Conservation (phyloP, 2,113 vertebrate genomes). For the Deroptyus accipitrinus region DNA sequence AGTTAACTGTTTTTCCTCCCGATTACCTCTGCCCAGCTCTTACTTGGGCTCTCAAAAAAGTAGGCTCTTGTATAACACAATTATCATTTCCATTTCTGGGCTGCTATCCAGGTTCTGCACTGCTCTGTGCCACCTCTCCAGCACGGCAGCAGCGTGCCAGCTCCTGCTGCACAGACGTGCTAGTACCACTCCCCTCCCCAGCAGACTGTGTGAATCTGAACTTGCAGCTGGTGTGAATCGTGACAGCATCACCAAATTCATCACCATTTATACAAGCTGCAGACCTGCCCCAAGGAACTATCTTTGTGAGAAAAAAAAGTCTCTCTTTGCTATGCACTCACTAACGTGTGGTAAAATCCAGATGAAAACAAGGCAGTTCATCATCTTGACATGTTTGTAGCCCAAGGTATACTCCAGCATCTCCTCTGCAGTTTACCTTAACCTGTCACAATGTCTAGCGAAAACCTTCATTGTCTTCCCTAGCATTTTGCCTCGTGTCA, state of each 20-base stretch:
- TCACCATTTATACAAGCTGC: background rate
- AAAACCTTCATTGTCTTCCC: background rate
- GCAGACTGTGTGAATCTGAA: accelerated
- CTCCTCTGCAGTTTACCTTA: background rate
- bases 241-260: background rate
- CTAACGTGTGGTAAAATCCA: background rate
- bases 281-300: background rate
- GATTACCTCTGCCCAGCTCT: background rate
- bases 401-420: background rate
- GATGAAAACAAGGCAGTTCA: background rate
- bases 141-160: background rate
- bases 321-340: background rate
- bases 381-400: background rate
- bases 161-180: background rate
- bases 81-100: background rate
- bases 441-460: background rate
- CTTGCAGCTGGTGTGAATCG: background rate
- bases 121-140: background rate
- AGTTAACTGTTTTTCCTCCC: background rate
- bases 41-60: background rate
- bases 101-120: background rate
- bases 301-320: accelerated
- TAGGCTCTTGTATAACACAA: background rate
- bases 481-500: background rate
- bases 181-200: background rate